Conservation (phyloP, 2,888 invertebrate genomes). For the Hoplodrina blanda region DNA sequence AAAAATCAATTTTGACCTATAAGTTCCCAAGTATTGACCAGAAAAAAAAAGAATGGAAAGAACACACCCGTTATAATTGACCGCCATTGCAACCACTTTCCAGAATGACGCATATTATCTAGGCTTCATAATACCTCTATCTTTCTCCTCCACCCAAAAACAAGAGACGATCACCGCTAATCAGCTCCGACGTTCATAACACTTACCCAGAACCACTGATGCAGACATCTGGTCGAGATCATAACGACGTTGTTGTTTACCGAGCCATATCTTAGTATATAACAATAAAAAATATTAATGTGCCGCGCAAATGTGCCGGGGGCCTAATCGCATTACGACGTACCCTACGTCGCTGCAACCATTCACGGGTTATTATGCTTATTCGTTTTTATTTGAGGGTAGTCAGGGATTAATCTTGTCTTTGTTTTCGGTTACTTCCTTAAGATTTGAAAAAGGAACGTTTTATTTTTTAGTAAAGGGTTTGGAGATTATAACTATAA, state of each 20-base stretch:
- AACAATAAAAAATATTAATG: conserved; percentile 90
- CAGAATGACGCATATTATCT: too few relatives aligned
- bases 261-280: conserved; percentile 83
- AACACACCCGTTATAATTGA: too few relatives aligned
- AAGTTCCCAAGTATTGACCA: too few relatives aligned
- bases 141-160: conserved; percentile 27
- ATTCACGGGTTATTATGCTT: conserved; percentile 88
- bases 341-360: conserved; percentile 74
- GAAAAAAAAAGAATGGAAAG: too few relatives aligned
- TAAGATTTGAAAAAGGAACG: conserved; percentile 45
- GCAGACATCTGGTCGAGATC: conserved; percentile 77
- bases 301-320: conserved; percentile 81
- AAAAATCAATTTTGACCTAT: too few relatives aligned
- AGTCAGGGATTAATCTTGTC: conserved; percentile 65
- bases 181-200: conserved; percentile 57
- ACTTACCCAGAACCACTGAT: conserved; percentile 53
- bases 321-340: conserved; percentile 81
- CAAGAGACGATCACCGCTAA: conserved; percentile 40
- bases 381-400: conserved; percentile 83
- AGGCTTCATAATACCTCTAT: too few relatives aligned
- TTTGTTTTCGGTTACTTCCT: conserved; percentile 50
- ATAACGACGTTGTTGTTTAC: conserved; percentile 84
- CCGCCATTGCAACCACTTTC: too few relatives aligned
- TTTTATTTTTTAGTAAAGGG: conserved; percentile 41
- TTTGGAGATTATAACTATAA: conserved; percentile 55